Evolutionary conservation across 2,888 invertebrate genomes (phyloP), one percentile per base, ranked within the genome.

Genomic region (Gibbula magus): DNA sequence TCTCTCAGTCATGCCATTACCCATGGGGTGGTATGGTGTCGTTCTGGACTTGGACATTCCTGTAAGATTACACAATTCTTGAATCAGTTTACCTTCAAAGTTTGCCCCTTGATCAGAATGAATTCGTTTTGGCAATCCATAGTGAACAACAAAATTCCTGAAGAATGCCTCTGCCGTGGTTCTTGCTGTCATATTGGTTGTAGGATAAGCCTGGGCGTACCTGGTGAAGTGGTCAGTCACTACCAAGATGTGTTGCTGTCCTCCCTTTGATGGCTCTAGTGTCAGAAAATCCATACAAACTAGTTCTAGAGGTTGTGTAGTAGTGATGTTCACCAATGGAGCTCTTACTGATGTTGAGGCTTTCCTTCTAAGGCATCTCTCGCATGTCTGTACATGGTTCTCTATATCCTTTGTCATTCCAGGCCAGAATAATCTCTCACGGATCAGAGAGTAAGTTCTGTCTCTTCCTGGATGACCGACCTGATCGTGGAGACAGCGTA

Each of bases 1-100:
- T 25, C 81, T 54, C 61, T 85, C 82, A 22, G 78, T 61, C 25
- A 75, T 61, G 2, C 83, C 86, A 79, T 84, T 86, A 4, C 85
- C 84, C 53, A 77, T 77, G 0, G 84, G 85, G 75, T 85, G 85
- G 25, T 84, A 84, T 22, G 80, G 79, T 53, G 82, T 80, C 0
- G 85, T 83, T 16, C 81, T 53, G 0, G 77, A 77, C 74, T 84
- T 85, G 16, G 76, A 56, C 25, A 82, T 81, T 1, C 80, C 80
- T 8, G 52, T 53, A 7, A 82, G 29, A 7, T 56, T 16, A 53
- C 81, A 82, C 5, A 83, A 66, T 56, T 84, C 80, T 13, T 75
- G 67, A 45, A 85, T 79, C 13, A 85, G n/a, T 0, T 73, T 13
- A 10, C 78, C 56, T 35, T 81, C 81, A 76, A 82, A 85, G 22